A percentile compares a stretch with the other conserved stretches of the same genome.
Conservation (phyloP, 2,113 vertebrate species). For the Nettapus auritus region DNA sequence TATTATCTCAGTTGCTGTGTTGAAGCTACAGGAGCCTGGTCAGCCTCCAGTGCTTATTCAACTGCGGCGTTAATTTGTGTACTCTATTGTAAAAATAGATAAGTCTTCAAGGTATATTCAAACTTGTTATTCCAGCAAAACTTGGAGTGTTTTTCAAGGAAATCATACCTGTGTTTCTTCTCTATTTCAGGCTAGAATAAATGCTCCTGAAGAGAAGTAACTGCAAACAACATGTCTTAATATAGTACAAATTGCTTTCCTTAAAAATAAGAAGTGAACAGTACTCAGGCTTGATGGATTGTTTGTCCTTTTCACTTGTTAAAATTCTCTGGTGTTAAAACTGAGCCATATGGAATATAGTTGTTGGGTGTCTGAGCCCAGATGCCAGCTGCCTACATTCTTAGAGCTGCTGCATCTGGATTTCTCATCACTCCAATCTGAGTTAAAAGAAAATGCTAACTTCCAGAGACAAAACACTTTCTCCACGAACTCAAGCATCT, state of each 20-base stretch:
- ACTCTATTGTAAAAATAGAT: neutral
- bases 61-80: neutral
- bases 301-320: slow-evolving; percentile 60
- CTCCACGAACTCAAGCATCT: neutral
- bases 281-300: slow-evolving; percentile 58
- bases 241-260: slow-evolving; percentile 14
- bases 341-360: slow-evolving; percentile 60
- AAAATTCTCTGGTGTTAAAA: slow-evolving; percentile 47
- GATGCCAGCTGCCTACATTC: slow-evolving; percentile 64
- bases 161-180: neutral
- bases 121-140: neutral
- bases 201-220: neutral
- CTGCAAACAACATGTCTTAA: neutral
- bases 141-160: neutral
- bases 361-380: slow-evolving; percentile 51
- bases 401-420: slow-evolving; percentile 50
- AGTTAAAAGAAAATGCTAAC: neutral
- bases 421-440: neutral
- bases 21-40: neutral
- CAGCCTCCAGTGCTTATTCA: neutral
- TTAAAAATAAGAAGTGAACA: slow-evolving; percentile 42
- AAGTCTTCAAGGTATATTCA: neutral
- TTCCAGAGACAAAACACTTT: neutral
- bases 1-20: too few species aligned
- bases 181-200: neutral